phyloP scores from a whole-genome alignment of 1,140 invertebrate species.

The Calliphora vicina region DNA sequence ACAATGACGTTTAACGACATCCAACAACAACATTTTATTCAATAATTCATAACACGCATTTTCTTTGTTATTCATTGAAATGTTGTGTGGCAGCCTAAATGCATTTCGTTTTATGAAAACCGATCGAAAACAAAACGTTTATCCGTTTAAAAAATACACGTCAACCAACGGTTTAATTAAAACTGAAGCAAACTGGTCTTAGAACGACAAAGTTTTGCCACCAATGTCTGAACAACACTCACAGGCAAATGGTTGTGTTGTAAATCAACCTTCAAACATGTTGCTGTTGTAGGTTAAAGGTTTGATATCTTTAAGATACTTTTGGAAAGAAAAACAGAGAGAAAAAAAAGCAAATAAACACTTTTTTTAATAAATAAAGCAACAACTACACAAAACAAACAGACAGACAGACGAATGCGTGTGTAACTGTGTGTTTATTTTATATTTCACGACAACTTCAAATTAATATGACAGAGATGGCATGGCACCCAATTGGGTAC shows the following conservation, averaged over 20 bases:
- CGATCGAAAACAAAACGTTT: too few relatives aligned
- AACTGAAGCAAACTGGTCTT: neutral
- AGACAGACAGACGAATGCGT: neutral
- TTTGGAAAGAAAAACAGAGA: neutral
- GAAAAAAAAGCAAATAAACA: neutral
- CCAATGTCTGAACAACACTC: too few relatives aligned
- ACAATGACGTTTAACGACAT: neutral
- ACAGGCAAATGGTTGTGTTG: too few relatives aligned
- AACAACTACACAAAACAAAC: neutral
- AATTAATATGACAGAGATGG: neutral
- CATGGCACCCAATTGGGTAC: neutral
- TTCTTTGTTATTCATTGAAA: too few relatives aligned
- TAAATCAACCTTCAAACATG: neutral
- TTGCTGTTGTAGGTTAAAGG: neutral
- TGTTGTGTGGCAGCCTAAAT: too few relatives aligned
- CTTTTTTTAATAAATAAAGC: neutral
- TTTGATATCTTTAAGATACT: neutral
- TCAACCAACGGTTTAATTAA: too few relatives aligned
- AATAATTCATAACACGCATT: too few relatives aligned
- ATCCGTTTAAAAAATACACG: too few relatives aligned
- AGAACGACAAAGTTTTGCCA: too few relatives aligned
- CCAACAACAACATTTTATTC: neutral
- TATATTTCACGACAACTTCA: neutral
- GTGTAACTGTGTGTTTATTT: neutral
- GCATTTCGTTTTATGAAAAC: too few relatives aligned